These are phyloP conservation scores for Lophius americanus DNA, from an alignment of 2,797 vertebrate species.

Conservation along the genomic window DNA sequence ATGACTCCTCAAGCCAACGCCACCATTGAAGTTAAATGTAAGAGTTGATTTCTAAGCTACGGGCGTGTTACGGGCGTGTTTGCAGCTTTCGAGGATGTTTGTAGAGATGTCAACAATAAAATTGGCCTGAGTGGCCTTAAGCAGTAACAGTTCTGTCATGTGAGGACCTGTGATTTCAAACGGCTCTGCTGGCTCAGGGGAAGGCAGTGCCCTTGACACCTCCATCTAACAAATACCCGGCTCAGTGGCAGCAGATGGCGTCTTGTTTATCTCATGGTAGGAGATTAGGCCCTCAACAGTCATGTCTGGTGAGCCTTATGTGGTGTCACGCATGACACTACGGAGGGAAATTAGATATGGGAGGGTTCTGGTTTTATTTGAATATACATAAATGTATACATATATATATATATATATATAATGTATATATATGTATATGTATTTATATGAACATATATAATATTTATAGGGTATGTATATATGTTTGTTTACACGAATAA, in stretches of 20 bases:
- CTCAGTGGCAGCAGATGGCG: slow-evolving; percentile 84
- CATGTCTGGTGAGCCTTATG: slow-evolving; percentile 72
- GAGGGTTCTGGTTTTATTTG: slow-evolving; percentile 40
- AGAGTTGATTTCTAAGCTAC: slow-evolving; percentile 51
- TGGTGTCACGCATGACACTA: slow-evolving; percentile 48
- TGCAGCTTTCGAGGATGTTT: slow-evolving; percentile 32
- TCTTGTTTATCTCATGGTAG: slow-evolving; percentile 78
- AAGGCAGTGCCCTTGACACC: slow-evolving; percentile 74
- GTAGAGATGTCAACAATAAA: slow-evolving; percentile 36
- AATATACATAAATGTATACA: too few species aligned
- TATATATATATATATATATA: too few species aligned
- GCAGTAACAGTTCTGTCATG: slow-evolving; percentile 44
- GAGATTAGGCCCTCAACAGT: slow-evolving; percentile 75
- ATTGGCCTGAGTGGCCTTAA: slow-evolving; percentile 47
- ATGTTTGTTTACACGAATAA: too few species aligned
- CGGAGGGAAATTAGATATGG: slow-evolving; percentile 51
- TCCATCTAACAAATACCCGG: slow-evolving; percentile 63
- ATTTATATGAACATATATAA: too few species aligned
- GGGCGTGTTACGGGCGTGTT: not conserved
- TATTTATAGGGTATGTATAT: too few species aligned
- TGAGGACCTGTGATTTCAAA: slow-evolving; percentile 64
- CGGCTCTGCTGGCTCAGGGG: slow-evolving; percentile 54
- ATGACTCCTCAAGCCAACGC: slow-evolving; percentile 86
- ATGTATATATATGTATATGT: too few species aligned
- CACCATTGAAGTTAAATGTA: slow-evolving; percentile 97